Evolutionary conservation across 2,888 invertebrate species (phyloP).

Genomic region (Drosophila birchii): DNA sequence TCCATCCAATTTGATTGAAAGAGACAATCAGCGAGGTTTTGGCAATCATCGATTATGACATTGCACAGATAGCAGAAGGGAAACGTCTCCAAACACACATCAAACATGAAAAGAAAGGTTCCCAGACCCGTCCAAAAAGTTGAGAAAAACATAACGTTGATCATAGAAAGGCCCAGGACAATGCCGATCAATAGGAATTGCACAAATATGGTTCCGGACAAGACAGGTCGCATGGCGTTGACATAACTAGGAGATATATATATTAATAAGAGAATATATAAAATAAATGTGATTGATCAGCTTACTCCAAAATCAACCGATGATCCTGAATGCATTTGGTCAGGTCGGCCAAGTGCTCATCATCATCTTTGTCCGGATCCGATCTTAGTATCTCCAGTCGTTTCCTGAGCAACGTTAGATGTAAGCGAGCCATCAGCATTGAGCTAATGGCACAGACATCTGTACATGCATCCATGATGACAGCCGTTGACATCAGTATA

Average conservation of each 20-base stretch:
- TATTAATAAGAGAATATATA: neutral
- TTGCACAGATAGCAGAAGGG: slow-evolving; percentile 70
- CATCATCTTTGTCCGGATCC: slow-evolving; percentile 31
- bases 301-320: slow-evolving; percentile 52
- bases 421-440: slow-evolving; percentile 46
- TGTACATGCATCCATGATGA: slow-evolving; percentile 38
- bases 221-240: slow-evolving; percentile 44
- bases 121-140: slow-evolving; percentile 48
- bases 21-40: slow-evolving; percentile 46
- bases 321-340: slow-evolving; percentile 58
- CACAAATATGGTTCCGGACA: slow-evolving; percentile 60
- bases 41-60: slow-evolving; percentile 46
- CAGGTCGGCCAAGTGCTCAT: slow-evolving; percentile 48
- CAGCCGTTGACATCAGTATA: slow-evolving; percentile 32
- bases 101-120: slow-evolving; percentile 25
- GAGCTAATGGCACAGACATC: slow-evolving; percentile 51
- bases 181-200: slow-evolving; percentile 61
- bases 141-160: slow-evolving; percentile 63
- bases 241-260: slow-evolving; percentile 43
- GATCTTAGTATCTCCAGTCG: slow-evolving; percentile 41
- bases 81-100: slow-evolving; percentile 56
- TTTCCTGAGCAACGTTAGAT: slow-evolving; percentile 46
- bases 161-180: slow-evolving; percentile 50
- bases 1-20: slow-evolving; percentile 64
- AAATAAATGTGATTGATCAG: neutral